Evolutionary conservation across 2,113 vertebrate species (phyloP).

Genomic region (Strix aluco): DNA sequence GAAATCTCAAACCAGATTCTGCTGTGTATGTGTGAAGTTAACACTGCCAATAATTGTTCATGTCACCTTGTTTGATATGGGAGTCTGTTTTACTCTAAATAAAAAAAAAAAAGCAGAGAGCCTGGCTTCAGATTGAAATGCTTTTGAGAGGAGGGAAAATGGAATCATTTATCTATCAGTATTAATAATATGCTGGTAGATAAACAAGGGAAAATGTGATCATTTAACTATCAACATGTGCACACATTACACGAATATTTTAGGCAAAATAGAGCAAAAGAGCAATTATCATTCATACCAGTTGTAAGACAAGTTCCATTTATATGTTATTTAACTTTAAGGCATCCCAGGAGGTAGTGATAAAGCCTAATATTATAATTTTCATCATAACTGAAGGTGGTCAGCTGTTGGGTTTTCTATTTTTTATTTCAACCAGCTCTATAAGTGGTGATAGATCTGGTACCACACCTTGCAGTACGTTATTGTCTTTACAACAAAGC

Average conservation of each 20-base stretch:
- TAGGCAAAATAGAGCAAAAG: not conserved
- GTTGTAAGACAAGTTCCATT: not conserved
- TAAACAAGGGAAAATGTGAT: not conserved
- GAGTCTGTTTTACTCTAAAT: not conserved
- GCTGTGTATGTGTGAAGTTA: not conserved
- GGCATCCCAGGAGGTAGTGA: not conserved
- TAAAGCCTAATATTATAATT: not conserved
- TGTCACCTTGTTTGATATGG: not conserved
- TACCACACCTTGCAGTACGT: not conserved
- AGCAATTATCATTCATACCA: not conserved
- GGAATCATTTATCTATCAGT: accelerated
- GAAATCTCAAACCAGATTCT: not conserved
- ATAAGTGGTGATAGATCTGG: not conserved
- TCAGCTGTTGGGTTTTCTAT: not conserved
- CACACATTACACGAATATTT: not conserved
- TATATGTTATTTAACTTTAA: not conserved
- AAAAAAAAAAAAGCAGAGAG: not conserved
- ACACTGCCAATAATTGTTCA: not conserved
- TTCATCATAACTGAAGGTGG: not conserved
- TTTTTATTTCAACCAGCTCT: not conserved
- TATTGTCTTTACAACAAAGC: not conserved
- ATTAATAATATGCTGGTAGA: not conserved
- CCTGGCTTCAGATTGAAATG: not conserved
- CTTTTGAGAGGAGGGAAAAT: not conserved
- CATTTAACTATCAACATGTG: not conserved